Evolutionary conservation across 2,797 vertebrate genomes (phyloP).

Genomic region (Artibeus jamaicensis): DNA sequence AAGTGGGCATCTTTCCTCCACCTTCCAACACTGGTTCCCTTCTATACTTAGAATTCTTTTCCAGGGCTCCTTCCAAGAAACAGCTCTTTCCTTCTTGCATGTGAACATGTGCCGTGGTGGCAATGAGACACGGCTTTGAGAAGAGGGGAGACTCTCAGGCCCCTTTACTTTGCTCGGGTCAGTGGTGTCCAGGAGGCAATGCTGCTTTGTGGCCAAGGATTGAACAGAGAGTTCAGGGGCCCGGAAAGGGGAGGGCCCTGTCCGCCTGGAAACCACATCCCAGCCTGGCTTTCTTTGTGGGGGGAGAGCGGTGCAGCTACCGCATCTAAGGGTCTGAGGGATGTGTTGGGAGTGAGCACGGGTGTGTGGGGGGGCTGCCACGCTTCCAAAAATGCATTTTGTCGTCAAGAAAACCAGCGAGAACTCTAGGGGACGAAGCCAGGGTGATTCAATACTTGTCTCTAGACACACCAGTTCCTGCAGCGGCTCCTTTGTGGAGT

Average conservation of each 20-base stretch:
- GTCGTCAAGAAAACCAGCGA: neutral
- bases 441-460: neutral
- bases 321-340: rapidly evolving
- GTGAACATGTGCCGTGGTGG: neutral
- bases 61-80: neutral
- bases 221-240: rapidly evolving
- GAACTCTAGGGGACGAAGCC: neutral
- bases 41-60: neutral
- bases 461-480: neutral
- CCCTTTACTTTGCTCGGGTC: neutral
- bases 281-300: neutral
- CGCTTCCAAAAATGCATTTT: neutral
- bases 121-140: neutral
- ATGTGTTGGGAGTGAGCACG: rapidly evolving
- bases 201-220: neutral
- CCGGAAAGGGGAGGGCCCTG: rapidly evolving
- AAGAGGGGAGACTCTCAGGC: rapidly evolving
- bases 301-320: rapidly evolving
- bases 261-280: neutral
- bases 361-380: neutral
- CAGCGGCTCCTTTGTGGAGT: neutral
- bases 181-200: rapidly evolving
- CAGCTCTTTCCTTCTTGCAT: neutral
- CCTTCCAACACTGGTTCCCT: neutral
- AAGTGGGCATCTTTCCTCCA: rapidly evolving